phyloP scores from a whole-genome alignment of 2,888 invertebrate species.

The Psylliodes chrysocephalus region DNA sequence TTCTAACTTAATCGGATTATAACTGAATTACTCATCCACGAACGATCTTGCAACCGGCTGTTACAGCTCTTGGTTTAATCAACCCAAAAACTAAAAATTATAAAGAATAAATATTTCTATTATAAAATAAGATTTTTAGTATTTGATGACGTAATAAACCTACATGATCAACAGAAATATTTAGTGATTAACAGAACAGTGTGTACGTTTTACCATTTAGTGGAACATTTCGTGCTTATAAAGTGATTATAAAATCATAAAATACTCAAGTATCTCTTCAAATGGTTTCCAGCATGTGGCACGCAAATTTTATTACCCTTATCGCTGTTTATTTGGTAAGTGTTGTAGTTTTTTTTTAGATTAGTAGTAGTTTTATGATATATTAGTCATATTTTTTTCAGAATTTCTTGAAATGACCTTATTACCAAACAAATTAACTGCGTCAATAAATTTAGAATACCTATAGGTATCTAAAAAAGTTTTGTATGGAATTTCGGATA shows the following conservation, averaged over 20 bases:
- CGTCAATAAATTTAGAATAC: too few relatives aligned
- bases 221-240: background rate
- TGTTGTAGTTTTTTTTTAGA: constrained; percentile 23
- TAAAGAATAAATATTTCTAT: background rate
- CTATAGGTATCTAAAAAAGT: too few relatives aligned
- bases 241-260: constrained; percentile 10
- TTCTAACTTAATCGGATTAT: too few relatives aligned
- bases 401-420: too few relatives aligned
- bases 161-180: constrained; percentile 11
- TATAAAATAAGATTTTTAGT: too few relatives aligned
- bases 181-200: background rate
- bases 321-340: constrained; percentile 48
- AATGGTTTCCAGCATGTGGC: constrained; percentile 41
- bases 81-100: background rate
- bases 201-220: background rate
- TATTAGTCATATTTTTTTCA: background rate
- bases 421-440: too few relatives aligned
- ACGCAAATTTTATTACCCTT: constrained; percentile 46
- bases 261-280: constrained; percentile 14
- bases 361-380: background rate
- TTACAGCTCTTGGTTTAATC: too few relatives aligned
- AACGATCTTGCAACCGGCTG: too few relatives aligned
- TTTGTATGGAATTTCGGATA: too few relatives aligned
- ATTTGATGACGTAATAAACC: background rate
- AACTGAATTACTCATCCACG: too few relatives aligned